These are phyloP conservation scores for Numenius phaeopus DNA, from an alignment of 2,797 vertebrate genomes.

Conservation along the genomic window DNA sequence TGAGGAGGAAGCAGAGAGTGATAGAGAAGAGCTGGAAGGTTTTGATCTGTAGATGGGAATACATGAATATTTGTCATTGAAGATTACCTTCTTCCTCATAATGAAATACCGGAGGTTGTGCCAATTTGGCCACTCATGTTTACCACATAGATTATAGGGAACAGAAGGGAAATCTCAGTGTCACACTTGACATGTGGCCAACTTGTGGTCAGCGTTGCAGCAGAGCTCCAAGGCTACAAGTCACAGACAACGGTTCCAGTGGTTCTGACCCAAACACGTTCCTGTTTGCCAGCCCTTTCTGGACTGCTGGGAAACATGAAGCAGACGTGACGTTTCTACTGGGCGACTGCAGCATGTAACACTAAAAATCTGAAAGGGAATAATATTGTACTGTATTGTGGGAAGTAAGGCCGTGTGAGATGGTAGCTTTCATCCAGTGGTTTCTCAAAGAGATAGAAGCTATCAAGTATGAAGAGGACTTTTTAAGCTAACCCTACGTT, in stretches of 20 bases:
- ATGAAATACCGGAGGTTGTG: not conserved
- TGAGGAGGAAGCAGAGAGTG: not conserved
- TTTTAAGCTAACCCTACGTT: not conserved
- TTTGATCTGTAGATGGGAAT: not conserved
- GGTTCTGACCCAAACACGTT: not conserved
- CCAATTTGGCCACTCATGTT: not conserved
- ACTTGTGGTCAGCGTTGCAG: rapidly evolving
- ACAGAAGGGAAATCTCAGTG: not conserved
- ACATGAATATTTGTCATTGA: not conserved
- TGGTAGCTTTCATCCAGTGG: not conserved
- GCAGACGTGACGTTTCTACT: not conserved
- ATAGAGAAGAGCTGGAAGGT: not conserved
- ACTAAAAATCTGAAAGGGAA: not conserved
- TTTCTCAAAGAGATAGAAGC: not conserved
- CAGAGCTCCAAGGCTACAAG: rapidly evolving
- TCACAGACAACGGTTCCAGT: not conserved
- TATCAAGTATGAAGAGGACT: not conserved
- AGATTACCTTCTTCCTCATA: not conserved
- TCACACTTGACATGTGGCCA: not conserved
- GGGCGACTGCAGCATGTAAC: not conserved
- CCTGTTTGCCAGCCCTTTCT: not conserved
- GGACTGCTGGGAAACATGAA: not conserved
- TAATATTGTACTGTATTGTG: not conserved
- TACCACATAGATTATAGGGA: not conserved
- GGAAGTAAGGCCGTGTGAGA: rapidly evolving